These are phyloP conservation scores for Serrognathus titanus DNA, from an alignment of 2,888 invertebrate species.

Conservation along the genomic window DNA sequence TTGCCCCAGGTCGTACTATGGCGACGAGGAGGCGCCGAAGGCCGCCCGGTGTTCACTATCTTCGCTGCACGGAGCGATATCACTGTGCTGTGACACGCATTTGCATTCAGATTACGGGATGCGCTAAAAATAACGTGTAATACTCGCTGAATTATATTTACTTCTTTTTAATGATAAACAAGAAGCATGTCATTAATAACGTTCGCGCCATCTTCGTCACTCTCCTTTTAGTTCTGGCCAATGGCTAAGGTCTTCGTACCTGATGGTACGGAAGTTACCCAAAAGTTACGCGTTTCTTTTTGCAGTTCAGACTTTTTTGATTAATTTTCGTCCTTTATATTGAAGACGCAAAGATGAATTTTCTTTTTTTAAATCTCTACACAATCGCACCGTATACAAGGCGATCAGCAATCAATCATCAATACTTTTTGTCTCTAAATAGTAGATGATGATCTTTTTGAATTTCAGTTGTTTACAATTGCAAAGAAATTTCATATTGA, in stretches of 20 bases:
- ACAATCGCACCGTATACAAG: no score
- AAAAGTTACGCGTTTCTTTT: not conserved
- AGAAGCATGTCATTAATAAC: conserved; percentile 12
- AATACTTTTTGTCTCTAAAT: no score
- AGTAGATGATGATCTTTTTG: no score
- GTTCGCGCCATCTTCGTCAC: not conserved
- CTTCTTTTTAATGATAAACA: conserved; percentile 13
- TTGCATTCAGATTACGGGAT: conserved; percentile 25
- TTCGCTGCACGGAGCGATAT: conserved; percentile 14
- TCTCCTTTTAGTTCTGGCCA: not conserved
- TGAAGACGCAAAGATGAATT: not conserved
- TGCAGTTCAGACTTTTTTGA: not conserved
- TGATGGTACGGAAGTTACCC: not conserved
- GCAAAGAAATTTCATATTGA: no score
- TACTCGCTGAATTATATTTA: conserved; percentile 8
- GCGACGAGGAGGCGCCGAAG: conserved; percentile 31
- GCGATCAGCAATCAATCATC: no score
- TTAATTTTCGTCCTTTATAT: not conserved
- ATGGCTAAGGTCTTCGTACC: not conserved
- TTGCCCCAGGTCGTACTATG: conserved; percentile 20
- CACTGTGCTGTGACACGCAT: conserved; percentile 24
- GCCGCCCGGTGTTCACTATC: conserved; percentile 29
- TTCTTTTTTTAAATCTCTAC: no score
- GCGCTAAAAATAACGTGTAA: conserved; percentile 20
- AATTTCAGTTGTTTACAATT: no score